Evolutionary conservation across 2,888 invertebrate species (phyloP).

Genomic region (Onthophagus sagittarius): DNA sequence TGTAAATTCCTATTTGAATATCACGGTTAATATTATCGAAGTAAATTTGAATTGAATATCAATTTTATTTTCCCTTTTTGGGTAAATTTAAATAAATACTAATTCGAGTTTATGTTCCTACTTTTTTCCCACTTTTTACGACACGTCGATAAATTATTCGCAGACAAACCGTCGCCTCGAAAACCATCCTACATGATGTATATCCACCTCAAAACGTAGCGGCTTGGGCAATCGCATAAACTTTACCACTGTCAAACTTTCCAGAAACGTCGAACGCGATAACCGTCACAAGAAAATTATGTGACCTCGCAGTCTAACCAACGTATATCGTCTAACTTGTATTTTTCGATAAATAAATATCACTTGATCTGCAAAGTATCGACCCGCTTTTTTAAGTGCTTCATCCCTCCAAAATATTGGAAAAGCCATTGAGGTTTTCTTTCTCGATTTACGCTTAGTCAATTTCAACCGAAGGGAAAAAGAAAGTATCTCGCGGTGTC

Average conservation of each 20-base stretch:
- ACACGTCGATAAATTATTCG: not conserved
- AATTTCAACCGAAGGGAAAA: not conserved
- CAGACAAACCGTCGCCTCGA: not conserved
- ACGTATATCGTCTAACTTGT: not conserved
- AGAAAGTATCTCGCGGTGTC: not conserved
- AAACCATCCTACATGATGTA: not conserved
- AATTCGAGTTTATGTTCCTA: not conserved
- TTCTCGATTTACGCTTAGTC: not conserved
- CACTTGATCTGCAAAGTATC: not conserved
- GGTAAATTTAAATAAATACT: not conserved
- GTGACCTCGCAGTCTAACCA: not conserved
- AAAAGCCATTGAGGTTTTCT: not conserved
- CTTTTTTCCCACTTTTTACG: not conserved
- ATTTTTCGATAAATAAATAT: not conserved
- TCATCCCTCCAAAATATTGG: not conserved
- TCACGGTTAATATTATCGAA: too few relatives aligned
- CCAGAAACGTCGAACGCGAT: not conserved
- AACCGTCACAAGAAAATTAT: not conserved
- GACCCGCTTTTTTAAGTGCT: not conserved
- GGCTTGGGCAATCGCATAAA: not conserved
- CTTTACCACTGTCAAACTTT: not conserved
- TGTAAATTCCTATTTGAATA: not conserved
- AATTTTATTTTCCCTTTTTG: too few relatives aligned
- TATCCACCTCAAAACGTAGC: not conserved
- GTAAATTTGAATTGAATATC: too few relatives aligned